Percentiles rank a stretch among this genome's conserved stretches.
phyloP scores from a whole-genome alignment of 1,140 invertebrate species.

The Trialeurodes vaporariorum region DNA sequence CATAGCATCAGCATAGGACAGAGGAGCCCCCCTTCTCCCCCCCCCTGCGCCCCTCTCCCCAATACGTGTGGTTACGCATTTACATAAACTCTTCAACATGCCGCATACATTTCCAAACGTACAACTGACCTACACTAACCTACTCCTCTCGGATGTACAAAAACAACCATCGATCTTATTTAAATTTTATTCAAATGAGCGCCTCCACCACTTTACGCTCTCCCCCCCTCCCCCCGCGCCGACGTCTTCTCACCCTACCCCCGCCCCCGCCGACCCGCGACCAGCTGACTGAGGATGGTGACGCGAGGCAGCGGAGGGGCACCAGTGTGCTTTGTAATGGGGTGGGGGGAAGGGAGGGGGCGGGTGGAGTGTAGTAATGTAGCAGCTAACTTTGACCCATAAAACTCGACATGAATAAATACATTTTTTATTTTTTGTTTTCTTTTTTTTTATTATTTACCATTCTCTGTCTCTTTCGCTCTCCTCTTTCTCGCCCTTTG shows the following conservation, averaged over 20 bases:
- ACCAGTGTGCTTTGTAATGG: too few species aligned
- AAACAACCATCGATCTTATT: background rate
- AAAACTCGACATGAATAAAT: constrained; percentile 1
- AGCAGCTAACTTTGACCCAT: background rate
- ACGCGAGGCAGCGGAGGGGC: too few species aligned
- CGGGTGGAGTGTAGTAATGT: background rate
- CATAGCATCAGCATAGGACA: too few species aligned
- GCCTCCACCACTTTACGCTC: too few species aligned
- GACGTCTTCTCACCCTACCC: too few species aligned
- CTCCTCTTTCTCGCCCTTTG: background rate
- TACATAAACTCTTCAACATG: constrained; percentile 1
- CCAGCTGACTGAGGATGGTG: too few species aligned
- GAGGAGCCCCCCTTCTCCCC: too few species aligned
- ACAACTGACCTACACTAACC: background rate
- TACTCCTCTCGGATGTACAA: background rate
- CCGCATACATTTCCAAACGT: background rate
- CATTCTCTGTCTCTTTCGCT: background rate
- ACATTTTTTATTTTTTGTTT: background rate
- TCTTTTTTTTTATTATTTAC: background rate
- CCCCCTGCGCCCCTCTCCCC: too few species aligned
- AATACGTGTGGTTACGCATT: background rate
- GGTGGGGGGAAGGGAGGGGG: too few species aligned
- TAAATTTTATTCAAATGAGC: constrained; percentile 1
- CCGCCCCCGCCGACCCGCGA: background rate
- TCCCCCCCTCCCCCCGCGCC: background rate